Evolutionary conservation across 2,888 invertebrate genomes (phyloP).

Genomic region (Amphipyra berbera): DNA sequence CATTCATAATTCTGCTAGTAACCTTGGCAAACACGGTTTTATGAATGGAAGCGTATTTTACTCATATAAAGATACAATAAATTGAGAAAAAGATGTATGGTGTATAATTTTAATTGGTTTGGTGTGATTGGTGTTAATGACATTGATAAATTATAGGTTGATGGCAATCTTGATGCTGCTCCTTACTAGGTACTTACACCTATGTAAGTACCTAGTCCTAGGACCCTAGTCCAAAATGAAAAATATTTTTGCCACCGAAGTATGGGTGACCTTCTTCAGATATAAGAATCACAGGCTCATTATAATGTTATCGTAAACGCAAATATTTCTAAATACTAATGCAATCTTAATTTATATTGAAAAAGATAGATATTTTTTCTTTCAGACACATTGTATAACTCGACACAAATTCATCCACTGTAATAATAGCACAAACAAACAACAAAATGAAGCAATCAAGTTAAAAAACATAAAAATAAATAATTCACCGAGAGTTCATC

Average conservation of each 20-base stretch:
- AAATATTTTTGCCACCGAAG: too few relatives aligned
- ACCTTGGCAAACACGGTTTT: constrained; percentile 67
- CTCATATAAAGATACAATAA: constrained; percentile 14
- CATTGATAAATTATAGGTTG: not conserved
- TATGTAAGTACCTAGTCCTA: too few relatives aligned
- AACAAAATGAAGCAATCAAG: constrained; percentile 16
- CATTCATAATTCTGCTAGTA: constrained; percentile 53
- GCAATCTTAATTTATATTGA: too few relatives aligned
- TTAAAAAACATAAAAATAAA: constrained; percentile 52
- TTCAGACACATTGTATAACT: not conserved
- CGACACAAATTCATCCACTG: constrained; percentile 1
- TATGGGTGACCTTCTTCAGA: too few relatives aligned
- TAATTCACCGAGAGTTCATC: constrained; percentile 60
- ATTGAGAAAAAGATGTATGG: not conserved
- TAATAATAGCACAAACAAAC: constrained; percentile 10
- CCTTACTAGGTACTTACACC: too few relatives aligned
- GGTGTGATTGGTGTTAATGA: not conserved
- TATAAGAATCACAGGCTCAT: too few relatives aligned
- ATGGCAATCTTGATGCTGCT: too few relatives aligned
- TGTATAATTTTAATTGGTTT: not conserved
- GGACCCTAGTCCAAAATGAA: too few relatives aligned
- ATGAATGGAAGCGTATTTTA: constrained; percentile 45
- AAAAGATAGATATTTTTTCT: not conserved
- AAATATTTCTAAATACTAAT: too few relatives aligned
- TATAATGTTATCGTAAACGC: too few relatives aligned